Evolutionary conservation across 1,140 invertebrate genomes (phyloP), one percentile per base, ranked within the genome.

Genomic region (Antheraea mylitta): DNA sequence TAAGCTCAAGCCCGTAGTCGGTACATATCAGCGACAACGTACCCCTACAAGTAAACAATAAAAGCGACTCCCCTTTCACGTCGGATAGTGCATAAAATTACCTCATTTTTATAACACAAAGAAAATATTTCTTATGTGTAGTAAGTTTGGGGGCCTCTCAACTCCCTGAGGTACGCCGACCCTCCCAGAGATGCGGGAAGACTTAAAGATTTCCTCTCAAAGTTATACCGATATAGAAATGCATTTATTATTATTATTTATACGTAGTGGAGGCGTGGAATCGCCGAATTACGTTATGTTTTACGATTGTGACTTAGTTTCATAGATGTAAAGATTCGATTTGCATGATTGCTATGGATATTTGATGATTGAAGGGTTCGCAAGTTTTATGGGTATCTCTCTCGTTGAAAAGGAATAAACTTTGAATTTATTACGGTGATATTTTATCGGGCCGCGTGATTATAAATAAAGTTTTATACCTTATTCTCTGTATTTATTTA

Each of bases 171-270:
- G 65, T 82, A 18, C 36, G 45, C 64, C 19, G 18, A 58, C 64
- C 83, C 81, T 80, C 7, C 53, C 79, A 77, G 80, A 82, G 60
- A 22, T 58, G 11, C 65, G 75, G 75, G 80, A 74, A 74, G 76
- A 79, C 81, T 80, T 78, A 81, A 86, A 88, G 84, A 88, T 88
- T 88, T 86, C 81, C 79, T 48, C 67, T 64, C 45, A 77, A 84
- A 81, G 73, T 77, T 19, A 13, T 18, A 48, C 18, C 38, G 64
- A 82, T 75, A 83, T 67, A 79, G 78, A 82, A 80, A 86, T 81
- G 77, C 85, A 87, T 85, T 85, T 87, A 82, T 88, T 88, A 88
- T 90, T 87, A 86, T 89, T 89, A 88, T 88, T 86, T 90, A 87
- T 84, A 78, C 76, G 71, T 72, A 71, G 72, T 63, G 59, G 38